Base-by-base conservation (phyloP, 1,140 invertebrate species). In the Chlorops oryzae region DNA sequence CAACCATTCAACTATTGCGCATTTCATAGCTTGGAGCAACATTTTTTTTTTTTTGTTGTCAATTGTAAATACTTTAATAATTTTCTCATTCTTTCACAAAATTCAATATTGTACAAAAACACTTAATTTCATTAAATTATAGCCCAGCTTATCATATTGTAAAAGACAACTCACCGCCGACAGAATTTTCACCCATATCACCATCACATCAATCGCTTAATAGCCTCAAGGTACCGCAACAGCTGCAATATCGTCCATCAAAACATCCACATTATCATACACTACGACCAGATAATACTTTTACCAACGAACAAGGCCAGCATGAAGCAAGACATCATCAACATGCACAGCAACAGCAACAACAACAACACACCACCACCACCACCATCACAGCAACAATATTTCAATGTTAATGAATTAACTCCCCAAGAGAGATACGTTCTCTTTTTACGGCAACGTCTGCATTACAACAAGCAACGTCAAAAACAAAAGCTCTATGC, bases 341-440 rank as follows among this genome's bases (percentile, higher is more conserved):
- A 12, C 45, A 51, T 10, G 13, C 55, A 44, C 51, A 59, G 56
- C 65, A 59, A 58, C 41, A 65, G 47, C 54, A 67, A 65, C 52
- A 58, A 55, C 51, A 61, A 56, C 48, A 68, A 61, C 38, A 63
- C 43, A 24, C 57, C 61, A 61, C 45, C 61, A 39, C 58, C 63
- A 48, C 39, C 57, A 32, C 27, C 58, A 27, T 13, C n/a, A 17
- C 55, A 46, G 25, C 50, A 47, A 12, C 59, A 58, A 24, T 40
- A 28, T 27, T 38, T 45, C 28, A 43, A 50, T 49, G 39, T 22
- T 46, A 39, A 51, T 7, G 37, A 48, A 18, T 35, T 70, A 61
- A 70, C 67, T 45, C 67, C 67, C 17, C 67, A 70, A 59, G 61
- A 70, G 53, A 68, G 66, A 44, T 70, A 70, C 51, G 67, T 70